Evolutionary conservation across 2,888 invertebrate species (phyloP), one percentile per base, ranked within the genome.

Genomic region (Lepidonotus clava): DNA sequence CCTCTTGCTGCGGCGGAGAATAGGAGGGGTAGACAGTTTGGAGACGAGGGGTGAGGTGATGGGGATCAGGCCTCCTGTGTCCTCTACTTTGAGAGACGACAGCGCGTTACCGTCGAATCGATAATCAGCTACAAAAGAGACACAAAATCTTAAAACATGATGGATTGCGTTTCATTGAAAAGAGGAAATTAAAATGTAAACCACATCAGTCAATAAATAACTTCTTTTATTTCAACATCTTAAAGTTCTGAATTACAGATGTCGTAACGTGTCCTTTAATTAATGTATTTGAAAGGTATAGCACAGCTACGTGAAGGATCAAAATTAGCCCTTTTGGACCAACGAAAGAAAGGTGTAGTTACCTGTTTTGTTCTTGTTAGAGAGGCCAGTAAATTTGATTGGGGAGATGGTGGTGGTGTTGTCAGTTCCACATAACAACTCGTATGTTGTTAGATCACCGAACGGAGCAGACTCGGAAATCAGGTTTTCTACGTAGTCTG

Each of bases 1-100:
- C 36, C 80, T 24, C 61, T 87, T 87, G 24, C 85, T 86, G 28
- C 84, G 87, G 21, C 88, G 40, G 32, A 88, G 53, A 24, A 88
- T 88, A 5, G 88, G 88, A 11, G 87, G 88, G 18, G 88, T 88
- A 38, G 87, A 86, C 21, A 88, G 88, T 53, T 88, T 88, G 2
- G 88, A 88, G 28, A 86, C 53, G 32, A 80, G 46, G 0, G 88
- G 87, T 24, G 88, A 88, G 8, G 88, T 84, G 84, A 88, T 86
- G 0, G 88, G 85, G 38, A 88, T 88, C 8, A 88, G 76, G 36
- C 88, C 86, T 28, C 87, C 86, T 0, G 61, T 34, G 2, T 46
- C 80, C 18, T 84, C 71, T 28, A 46, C 85, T 38, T 84, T 77
- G 53, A 88, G 86, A 2, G 84, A 34, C 14, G 84, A 41, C 14